Percentiles rank a stretch among this genome's conserved stretches.
Evolutionary conservation across 2,797 vertebrate genomes (phyloP).

Genomic region (Oryzias dopingdopingensis): DNA sequence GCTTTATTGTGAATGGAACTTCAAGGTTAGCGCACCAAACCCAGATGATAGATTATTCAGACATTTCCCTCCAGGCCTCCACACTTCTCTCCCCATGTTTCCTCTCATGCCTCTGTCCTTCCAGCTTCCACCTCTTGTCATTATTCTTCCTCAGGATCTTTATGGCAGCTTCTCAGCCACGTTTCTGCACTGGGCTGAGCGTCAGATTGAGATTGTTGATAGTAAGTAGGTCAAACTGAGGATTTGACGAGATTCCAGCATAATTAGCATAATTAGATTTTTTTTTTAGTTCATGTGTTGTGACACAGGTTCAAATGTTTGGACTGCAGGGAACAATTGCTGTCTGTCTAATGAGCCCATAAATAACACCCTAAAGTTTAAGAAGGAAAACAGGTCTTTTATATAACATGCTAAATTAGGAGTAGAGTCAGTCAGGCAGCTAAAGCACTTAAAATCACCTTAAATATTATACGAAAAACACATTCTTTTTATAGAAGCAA

Average conservation of each 20-base stretch:
- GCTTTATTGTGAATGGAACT: conserved; percentile 29
- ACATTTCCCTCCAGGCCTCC: conserved; percentile 26
- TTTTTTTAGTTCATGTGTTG: conserved; percentile 2
- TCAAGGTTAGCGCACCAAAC: conserved; percentile 52
- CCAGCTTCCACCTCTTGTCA: conserved; percentile 19
- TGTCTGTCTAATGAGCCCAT: conserved; percentile 26
- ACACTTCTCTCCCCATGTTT: neutral
- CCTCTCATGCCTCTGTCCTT: conserved; percentile 13
- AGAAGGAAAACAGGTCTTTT: conserved; percentile 8
- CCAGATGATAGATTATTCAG: conserved; percentile 57
- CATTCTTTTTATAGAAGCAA: no score
- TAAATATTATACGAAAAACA: neutral
- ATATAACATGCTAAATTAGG: conserved; percentile 3
- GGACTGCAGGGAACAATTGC: conserved; percentile 17
- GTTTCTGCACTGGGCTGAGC: conserved; percentile 30
- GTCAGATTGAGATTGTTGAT: conserved; percentile 32
- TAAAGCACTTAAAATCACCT: conserved; percentile 10
- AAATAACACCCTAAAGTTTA: conserved; percentile 8
- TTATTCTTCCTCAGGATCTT: conserved; percentile 43
- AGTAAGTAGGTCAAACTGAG: conserved; percentile 52
- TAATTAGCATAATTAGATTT: conserved; percentile 31
- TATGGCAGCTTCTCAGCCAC: conserved; percentile 39
- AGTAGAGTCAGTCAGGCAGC: neutral
- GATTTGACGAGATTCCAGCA: conserved; percentile 19
- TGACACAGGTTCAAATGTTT: conserved; percentile 13